Percentiles rank a stretch among this genome's conserved stretches.
Conservation (phyloP, 2,888 invertebrate genomes). For the Xanthorhoe designata region DNA sequence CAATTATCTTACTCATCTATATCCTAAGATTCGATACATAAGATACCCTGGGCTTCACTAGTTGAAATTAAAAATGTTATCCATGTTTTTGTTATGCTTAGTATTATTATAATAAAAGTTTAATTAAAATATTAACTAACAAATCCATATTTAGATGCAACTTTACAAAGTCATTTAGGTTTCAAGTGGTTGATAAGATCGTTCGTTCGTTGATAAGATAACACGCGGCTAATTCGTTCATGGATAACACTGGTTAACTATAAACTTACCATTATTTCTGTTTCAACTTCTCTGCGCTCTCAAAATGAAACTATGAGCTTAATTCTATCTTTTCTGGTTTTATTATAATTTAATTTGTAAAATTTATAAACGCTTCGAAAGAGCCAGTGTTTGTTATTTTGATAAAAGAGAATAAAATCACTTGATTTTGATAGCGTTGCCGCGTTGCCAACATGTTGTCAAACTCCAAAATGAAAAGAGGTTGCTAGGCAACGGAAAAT, state of each 20-base stretch:
- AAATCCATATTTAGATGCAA: background rate
- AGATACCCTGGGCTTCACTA: no score
- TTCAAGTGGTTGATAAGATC: background rate
- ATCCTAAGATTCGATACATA: no score
- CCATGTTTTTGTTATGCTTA: no score
- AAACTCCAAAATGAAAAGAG: conserved; percentile 14
- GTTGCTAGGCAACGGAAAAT: conserved; percentile 46
- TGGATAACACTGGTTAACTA: no score
- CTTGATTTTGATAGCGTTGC: conserved; percentile 25
- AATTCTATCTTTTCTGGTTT: background rate
- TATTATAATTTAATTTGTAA: conserved; percentile 11
- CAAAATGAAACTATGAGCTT: background rate
- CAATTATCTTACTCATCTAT: no score
- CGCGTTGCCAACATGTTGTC: background rate
- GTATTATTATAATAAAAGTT: no score
- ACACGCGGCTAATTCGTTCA: no score
- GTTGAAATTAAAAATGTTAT: no score
- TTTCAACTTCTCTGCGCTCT: background rate
- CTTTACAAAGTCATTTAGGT: background rate
- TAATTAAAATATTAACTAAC: no score
- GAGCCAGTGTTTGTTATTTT: conserved; percentile 11
- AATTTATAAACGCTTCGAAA: conserved; percentile 12
- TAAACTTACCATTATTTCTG: conserved; percentile 28
- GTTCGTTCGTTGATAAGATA: no score
- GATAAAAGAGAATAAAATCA: no score